Conservation (phyloP, 2,888 invertebrate species). For the Mesoligia furuncula region DNA sequence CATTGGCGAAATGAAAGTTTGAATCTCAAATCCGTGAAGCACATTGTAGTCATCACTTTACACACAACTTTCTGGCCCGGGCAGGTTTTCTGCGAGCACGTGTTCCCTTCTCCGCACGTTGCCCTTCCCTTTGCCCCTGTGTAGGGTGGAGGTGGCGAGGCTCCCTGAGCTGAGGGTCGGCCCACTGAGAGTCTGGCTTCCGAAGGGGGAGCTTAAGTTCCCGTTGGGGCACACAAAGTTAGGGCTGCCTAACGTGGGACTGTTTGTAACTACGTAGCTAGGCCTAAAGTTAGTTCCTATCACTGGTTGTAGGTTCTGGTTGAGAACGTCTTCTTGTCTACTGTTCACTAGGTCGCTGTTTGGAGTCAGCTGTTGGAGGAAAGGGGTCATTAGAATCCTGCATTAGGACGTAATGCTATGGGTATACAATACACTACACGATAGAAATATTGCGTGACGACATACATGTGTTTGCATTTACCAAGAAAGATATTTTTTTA, state of each 20-base stretch:
- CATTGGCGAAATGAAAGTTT: conserved; percentile 63
- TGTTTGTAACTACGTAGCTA: conserved; percentile 83
- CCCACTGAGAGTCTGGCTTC: conserved; percentile 85
- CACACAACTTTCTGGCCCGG: conserved; percentile 97
- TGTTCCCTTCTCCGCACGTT: conserved; percentile 92
- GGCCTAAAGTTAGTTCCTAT: conserved; percentile 82
- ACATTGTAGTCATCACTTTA: conserved; percentile 76
- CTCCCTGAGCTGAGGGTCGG: conserved; percentile 87
- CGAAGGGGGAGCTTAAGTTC: conserved; percentile 83
- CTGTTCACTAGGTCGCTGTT: conserved; percentile 78
- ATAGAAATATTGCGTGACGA: not conserved
- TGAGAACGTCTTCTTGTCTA: conserved; percentile 84
- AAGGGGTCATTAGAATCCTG: conserved; percentile 1
- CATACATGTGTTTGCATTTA: not conserved
- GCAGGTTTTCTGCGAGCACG: conserved; percentile 95
- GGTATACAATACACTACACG: not conserved
- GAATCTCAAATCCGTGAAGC: conserved; percentile 64
- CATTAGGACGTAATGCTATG: not conserved
- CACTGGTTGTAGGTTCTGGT: conserved; percentile 83
- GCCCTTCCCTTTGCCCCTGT: conserved; percentile 88
- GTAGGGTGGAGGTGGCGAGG: conserved; percentile 86
- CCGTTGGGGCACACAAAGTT: conserved; percentile 89
- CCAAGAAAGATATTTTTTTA: not conserved
- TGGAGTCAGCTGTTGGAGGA: conserved; percentile 79
- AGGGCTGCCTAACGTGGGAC: conserved; percentile 87